Evolutionary conservation across 2,113 vertebrate species (phyloP).

Genomic region (Strix uralensis): DNA sequence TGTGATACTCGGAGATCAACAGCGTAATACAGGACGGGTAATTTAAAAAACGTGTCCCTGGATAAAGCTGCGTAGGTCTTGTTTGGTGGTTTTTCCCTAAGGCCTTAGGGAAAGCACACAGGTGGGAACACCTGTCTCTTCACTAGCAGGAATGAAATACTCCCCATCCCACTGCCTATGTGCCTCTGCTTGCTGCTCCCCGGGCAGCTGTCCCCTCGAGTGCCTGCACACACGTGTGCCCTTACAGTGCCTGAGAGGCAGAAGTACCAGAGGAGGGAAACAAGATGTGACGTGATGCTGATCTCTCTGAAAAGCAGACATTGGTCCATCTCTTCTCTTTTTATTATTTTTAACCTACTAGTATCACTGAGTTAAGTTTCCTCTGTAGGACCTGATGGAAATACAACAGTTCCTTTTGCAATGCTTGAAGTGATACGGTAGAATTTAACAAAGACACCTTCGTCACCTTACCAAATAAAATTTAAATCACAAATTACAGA

Average conservation of each 20-base stretch:
- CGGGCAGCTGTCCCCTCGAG: neutral
- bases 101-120: neutral
- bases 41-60: neutral
- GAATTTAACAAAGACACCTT: neutral
- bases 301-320: neutral
- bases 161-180: neutral
- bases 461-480: neutral
- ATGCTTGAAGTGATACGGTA: neutral
- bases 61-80: neutral
- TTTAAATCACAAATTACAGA: neutral
- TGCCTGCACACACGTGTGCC: fast-evolving
- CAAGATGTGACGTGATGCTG: neutral
- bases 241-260: neutral
- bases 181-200: neutral
- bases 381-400: neutral
- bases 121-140: neutral
- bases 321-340: neutral
- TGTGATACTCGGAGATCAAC: neutral
- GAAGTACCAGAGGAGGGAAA: neutral
- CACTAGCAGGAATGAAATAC: neutral
- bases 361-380: neutral
- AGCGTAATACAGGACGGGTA: neutral
- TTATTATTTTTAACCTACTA: neutral
- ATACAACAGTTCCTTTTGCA: neutral
- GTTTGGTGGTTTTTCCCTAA: fast-evolving